Conservation (phyloP, 2,888 invertebrate species). For the Lydus trimaculatus region DNA sequence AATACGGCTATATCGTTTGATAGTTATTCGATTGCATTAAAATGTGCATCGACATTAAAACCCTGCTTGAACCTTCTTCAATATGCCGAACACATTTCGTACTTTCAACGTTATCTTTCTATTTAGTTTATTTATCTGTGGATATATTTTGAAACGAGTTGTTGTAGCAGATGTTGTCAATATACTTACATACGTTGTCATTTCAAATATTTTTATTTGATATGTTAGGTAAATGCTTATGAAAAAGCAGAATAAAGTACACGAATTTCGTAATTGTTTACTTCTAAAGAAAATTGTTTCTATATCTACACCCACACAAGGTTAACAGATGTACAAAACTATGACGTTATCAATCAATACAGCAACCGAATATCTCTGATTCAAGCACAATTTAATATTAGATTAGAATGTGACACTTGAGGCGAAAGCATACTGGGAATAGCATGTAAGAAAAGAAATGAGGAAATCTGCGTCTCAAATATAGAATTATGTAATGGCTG, state of each 20-base stretch:
- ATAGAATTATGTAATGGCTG: too few species aligned
- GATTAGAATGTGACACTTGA: neutral
- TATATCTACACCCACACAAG: too few species aligned
- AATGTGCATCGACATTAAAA: neutral
- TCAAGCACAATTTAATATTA: neutral
- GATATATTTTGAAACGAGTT: neutral
- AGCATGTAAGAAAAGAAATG: too few species aligned
- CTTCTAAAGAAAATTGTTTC: too few species aligned
- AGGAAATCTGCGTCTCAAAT: too few species aligned
- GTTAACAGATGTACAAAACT: too few species aligned
- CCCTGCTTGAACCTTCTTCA: neutral
- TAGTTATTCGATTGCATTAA: neutral
- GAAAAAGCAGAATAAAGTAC: too few species aligned
- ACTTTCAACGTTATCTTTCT: neutral
- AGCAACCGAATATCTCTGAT: constrained; percentile 1
- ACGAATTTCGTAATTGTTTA: too few species aligned
- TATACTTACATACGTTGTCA: neutral
- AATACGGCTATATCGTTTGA: neutral
- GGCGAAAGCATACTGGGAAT: neutral
- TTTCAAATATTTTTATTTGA: neutral
- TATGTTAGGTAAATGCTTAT: neutral
- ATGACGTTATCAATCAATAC: constrained; percentile 16
- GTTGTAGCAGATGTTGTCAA: neutral
- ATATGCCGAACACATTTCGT: neutral
- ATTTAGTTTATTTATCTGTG: neutral